Base-by-base conservation (phyloP, 1,140 invertebrate species). In the Phymorhynchus buccinoides region DNA sequence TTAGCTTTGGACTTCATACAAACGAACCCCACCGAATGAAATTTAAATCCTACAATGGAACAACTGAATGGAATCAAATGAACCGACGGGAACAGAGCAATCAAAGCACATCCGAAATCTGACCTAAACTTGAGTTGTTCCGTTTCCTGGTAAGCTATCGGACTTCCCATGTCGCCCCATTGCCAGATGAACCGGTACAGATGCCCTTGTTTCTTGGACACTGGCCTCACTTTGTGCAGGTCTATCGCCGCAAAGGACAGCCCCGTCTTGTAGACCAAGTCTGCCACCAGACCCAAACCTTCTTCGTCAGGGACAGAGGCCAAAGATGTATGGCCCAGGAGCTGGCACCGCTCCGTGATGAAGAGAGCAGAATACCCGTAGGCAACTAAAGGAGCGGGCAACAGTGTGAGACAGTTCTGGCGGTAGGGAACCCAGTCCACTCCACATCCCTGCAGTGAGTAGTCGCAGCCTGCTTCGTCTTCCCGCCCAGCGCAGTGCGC, bases 181-280 rank as follows among this genome's bases (percentile, higher is more conserved):
- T 83, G 80, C 80, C 80, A 83, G 27, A 44, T 9, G 39, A 35
- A 71, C 18, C 80, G 56, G 35, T 83, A 83, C 35, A 71, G 56
- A 44, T 30, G 9, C 30, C 27, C 4, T 22, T 52, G 35, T 27
- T 79, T 79, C 12, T n/a, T 48, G 3, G 75, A 41, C 6, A 77
- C 75, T 3, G 75, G 75, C 41, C 35, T 41, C 3, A 77, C 6
- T 77, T 77, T 77, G n/a, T n/a, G 41, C 37, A 78, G 30, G 42
- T 41, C 75, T 7, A 78, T 27, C 14, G 42, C 14, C 37, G 75
- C 75, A n/a, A 18, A 41, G 30, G 1, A 14, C 4, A 71, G 9
- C 37, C 68, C 68, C 32, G 30, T 71, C 18, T 71, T 71, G 37
- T 37, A 37, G 35, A 71, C 4, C 68, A 71, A 14, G 30, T 71